phyloP scores from a whole-genome alignment of 2,113 vertebrate species.

The Brachypteracias leptosomus region DNA sequence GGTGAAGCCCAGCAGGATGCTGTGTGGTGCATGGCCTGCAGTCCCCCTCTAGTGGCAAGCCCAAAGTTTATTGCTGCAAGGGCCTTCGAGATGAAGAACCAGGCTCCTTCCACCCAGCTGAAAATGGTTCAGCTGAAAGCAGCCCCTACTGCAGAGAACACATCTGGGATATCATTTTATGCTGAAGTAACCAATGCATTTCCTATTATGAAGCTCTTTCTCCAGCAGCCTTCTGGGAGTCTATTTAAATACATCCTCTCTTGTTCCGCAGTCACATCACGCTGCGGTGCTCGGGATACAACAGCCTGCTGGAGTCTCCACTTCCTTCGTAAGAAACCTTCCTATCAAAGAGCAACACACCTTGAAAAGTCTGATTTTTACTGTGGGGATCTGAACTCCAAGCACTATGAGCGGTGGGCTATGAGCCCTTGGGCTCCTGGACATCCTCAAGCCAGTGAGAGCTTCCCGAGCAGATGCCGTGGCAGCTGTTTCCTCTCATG shows the following conservation, averaged over 20 bases:
- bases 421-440: not conserved
- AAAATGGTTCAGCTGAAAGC: not conserved
- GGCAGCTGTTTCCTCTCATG: not conserved
- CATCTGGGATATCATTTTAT: not conserved
- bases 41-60: constrained; percentile 43
- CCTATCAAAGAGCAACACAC: not conserved
- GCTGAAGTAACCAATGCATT: not conserved
- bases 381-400: not conserved
- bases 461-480: not conserved
- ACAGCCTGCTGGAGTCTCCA: not conserved
- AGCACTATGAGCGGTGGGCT: not conserved
- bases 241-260: not conserved
- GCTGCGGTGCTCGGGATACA: not conserved
- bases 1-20: not conserved
- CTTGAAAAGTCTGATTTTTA: not conserved
- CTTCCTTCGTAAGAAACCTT: not conserved
- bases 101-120: not conserved
- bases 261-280: not conserved
- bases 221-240: not conserved
- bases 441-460: not conserved
- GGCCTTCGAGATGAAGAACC: not conserved
- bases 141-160: not conserved
- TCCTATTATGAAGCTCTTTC: not conserved
- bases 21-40: accelerated
- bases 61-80: not conserved